phyloP scores from a whole-genome alignment of 2,113 vertebrate genomes.

The Hemiscyllium ocellatum region DNA sequence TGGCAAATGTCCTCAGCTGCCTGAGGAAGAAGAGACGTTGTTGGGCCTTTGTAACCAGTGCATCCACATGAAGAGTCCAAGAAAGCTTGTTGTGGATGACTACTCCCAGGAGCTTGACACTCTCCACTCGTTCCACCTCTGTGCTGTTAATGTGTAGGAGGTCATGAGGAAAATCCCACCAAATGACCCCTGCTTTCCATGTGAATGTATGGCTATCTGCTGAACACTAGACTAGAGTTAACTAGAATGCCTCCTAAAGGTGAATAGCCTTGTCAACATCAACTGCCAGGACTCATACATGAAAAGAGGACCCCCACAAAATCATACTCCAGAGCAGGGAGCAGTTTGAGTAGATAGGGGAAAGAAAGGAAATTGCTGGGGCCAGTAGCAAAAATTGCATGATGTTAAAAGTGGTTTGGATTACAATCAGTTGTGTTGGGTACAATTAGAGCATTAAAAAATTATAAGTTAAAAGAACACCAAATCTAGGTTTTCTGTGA shows the following conservation, averaged over 20 bases:
- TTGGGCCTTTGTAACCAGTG: no score
- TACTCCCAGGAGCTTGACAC: no score
- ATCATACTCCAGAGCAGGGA: no score
- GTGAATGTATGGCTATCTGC: background rate
- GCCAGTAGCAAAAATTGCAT: background rate
- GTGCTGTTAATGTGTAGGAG: no score
- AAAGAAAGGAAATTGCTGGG: background rate
- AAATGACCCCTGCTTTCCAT: background rate
- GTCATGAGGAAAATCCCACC: no score
- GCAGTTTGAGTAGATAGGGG: background rate
- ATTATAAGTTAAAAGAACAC: background rate
- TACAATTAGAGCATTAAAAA: background rate
- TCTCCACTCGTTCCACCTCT: no score
- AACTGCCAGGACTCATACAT: background rate
- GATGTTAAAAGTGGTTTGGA: background rate
- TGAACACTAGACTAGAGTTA: background rate
- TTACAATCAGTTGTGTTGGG: background rate
- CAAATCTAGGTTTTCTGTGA: background rate
- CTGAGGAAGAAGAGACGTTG: no score
- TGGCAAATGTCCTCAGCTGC: no score
- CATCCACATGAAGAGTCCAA: no score
- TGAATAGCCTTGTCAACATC: background rate
- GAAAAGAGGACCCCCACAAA: background rate
- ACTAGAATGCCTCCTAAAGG: background rate
- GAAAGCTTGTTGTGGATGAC: no score